phyloP scores from a whole-genome alignment of 2,797 vertebrate genomes.

The Ctenosaura bakeri region DNA sequence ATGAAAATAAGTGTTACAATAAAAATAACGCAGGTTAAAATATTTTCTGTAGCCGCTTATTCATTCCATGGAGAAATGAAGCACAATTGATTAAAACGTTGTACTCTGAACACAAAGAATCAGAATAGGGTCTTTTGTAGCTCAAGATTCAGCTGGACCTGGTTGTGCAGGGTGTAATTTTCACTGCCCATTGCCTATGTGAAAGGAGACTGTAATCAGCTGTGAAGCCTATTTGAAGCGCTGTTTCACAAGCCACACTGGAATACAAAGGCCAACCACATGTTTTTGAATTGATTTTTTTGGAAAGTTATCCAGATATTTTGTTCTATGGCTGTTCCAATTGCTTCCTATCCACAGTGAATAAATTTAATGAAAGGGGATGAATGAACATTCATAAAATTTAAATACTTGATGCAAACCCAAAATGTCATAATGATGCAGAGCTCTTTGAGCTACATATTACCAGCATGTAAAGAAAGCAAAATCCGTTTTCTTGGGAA shows the following conservation, averaged over 20 bases:
- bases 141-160: constrained; percentile 43
- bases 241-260: constrained; percentile 51
- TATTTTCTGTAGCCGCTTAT: neutral
- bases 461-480: neutral
- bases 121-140: constrained; percentile 9
- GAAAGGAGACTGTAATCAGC: constrained; percentile 43
- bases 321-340: constrained; percentile 41
- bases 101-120: constrained; percentile 32
- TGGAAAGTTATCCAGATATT: constrained; percentile 45
- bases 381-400: constrained; percentile 40
- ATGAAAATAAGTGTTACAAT: constrained; percentile 26
- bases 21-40: constrained; percentile 20
- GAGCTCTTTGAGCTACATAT: neutral
- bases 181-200: neutral
- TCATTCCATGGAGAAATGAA: neutral
- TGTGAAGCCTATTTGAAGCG: constrained; percentile 44
- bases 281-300: constrained; percentile 34
- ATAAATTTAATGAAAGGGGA: constrained; percentile 44
- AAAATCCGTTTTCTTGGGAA: neutral
- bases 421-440: neutral
- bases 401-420: constrained; percentile 32
- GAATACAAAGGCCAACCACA: constrained; percentile 45
- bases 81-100: neutral
- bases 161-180: constrained; percentile 26
- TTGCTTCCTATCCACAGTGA: constrained; percentile 23